Evolutionary conservation across 2,888 invertebrate genomes (phyloP), one percentile per base, ranked within the genome.

Genomic region (Aphidius colemani): DNA sequence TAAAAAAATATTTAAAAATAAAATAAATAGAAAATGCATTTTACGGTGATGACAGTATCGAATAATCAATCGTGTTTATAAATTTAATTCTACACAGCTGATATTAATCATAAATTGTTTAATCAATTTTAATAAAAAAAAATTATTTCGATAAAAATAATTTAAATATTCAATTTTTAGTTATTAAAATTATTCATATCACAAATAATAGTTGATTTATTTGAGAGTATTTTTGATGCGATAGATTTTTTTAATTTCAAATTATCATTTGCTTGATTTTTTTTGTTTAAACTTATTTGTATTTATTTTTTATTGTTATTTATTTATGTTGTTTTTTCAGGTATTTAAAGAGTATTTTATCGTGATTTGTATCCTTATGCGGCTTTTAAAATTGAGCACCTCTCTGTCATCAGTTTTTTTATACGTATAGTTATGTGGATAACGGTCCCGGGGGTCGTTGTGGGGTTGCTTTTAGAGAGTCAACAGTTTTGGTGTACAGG

Each of bases 371-470:
- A 41, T 53, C 11, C 11, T 51, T 51, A 8, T 9, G 10, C 3
- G 50, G 50, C 39, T 59, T 43, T 45, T 49, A 30, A 30, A 30
- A 30, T 30, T 30, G 30, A 30, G 30, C 30, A 30, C 30, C 30
- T 30, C 30, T 30, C 30, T 30, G 46, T 51, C 10, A 45, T 56
- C 41, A 13, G 13, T 18, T 46, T 40, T 59, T n/a, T 11, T 45
- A 51, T 59, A 59, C 55, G 56, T 49, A 39, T 18, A 57, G 53
- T 63, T 55, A 61, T 61, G 61, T 48, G 58, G 65, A 63, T 65
- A 61, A 53, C 61, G 63, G 64, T 53, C 63, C 61, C 65, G 65
- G 51, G 65, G 63, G 65, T 67, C 63, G 61, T 59, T 65, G 67
- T 6, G 30, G 57, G 57, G 57, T 45, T 57, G 57, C 46, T 39